These are phyloP conservation scores for Brachyopa scutellaris DNA, from an alignment of 2,888 invertebrate species.

Conservation along the genomic window DNA sequence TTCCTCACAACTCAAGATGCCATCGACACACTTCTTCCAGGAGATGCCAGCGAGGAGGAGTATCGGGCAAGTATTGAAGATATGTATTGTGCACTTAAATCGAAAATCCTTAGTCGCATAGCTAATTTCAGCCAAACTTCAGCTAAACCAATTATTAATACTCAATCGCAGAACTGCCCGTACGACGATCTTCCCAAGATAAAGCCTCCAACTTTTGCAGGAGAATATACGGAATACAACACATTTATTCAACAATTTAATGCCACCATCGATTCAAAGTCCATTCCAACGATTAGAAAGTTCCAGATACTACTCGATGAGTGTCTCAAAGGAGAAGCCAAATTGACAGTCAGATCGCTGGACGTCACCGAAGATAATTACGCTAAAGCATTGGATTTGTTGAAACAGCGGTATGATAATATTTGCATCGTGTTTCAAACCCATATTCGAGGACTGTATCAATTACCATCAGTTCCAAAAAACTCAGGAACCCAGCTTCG, in stretches of 20 bases:
- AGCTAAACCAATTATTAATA: not conserved
- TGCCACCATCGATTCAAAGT: conserved; percentile 9
- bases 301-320: conserved; percentile 30
- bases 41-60: not conserved
- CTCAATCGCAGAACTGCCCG: no score
- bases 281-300: conserved; percentile 39
- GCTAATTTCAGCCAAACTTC: not conserved
- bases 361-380: conserved; percentile 14
- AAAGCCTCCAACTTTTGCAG: conserved; percentile 29
- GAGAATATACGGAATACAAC: conserved; percentile 25
- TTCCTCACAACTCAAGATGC: conserved; percentile 4
- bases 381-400: no score
- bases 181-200: conserved; percentile 22
- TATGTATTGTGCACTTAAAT: conserved; percentile 17
- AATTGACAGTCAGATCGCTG: conserved; percentile 12
- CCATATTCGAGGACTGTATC: conserved; percentile 17
- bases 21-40: not conserved
- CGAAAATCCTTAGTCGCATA: conserved; percentile 13
- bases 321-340: conserved; percentile 23
- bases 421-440: conserved; percentile 25
- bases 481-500: conserved; percentile 34
- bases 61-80: conserved; percentile 19
- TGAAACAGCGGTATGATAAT: conserved; percentile 50
- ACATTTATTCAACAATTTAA: conserved; percentile 41
- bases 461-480: conserved; percentile 13